Percentiles rank a stretch among this genome's conserved stretches.
Conservation (phyloP, 2,797 vertebrate genomes). For the Peromyscus eremicus region DNA sequence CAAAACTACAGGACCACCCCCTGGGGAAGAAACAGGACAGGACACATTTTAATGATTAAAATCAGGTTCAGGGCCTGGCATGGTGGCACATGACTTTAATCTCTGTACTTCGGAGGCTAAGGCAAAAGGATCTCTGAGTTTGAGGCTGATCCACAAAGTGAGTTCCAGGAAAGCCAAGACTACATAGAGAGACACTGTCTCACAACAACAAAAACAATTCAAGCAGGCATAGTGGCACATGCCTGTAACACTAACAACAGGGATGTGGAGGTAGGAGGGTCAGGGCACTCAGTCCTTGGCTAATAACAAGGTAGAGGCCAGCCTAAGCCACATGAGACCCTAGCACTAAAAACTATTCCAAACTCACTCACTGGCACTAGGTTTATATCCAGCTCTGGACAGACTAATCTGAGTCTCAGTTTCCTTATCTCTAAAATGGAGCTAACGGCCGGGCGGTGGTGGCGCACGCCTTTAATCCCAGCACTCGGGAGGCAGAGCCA, state of each 20-base stretch:
- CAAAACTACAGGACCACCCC: conserved; percentile 93
- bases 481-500: too few relatives aligned
- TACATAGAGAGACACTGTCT: background rate
- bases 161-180: background rate
- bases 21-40: conserved; percentile 84
- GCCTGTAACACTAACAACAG: background rate
- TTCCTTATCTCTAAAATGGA: conserved; percentile 54
- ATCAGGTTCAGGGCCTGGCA: conserved; percentile 41
- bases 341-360: conserved; percentile 46
- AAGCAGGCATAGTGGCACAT: background rate
- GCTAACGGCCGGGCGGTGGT: too few relatives aligned
- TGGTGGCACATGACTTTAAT: background rate
- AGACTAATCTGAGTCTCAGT: conserved; percentile 58
- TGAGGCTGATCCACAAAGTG: background rate
- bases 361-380: conserved; percentile 82
- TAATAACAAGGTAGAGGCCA: background rate
- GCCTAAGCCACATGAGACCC: background rate
- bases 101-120: background rate
- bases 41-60: conserved; percentile 3
- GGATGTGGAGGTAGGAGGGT: background rate
- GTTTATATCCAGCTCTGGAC: conserved; percentile 29
- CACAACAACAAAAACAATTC: background rate
- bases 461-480: too few relatives aligned
- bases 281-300: background rate
- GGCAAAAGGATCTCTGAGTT: background rate